Conservation (phyloP, 2,797 vertebrate species). For the Acestrorhynchus altus region DNA sequence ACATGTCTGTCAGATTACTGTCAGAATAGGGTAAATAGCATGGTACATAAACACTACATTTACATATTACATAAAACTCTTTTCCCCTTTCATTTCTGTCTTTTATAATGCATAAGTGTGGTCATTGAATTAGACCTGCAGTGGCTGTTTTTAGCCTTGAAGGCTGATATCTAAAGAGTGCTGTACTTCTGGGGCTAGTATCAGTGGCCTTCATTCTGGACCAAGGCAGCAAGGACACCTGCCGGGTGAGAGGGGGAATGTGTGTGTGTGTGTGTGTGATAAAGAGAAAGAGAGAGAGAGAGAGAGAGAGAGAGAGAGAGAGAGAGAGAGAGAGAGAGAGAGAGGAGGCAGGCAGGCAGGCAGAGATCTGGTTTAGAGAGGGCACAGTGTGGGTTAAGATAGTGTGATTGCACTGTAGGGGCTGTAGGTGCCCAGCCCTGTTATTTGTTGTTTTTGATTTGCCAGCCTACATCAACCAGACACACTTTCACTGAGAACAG, state of each 20-base stretch:
- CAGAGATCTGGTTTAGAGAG: too few species aligned
- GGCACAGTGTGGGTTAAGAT: neutral
- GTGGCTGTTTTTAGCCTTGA: slow-evolving; percentile 39
- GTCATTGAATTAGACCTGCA: slow-evolving; percentile 33
- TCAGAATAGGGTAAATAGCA: too few species aligned
- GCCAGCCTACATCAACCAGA: slow-evolving; percentile 20
- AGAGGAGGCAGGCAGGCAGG: too few species aligned
- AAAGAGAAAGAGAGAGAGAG: neutral
- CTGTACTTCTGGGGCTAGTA: slow-evolving; percentile 33
- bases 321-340: neutral
- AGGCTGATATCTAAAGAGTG: slow-evolving; percentile 36
- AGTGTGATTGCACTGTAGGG: slow-evolving; percentile 22
- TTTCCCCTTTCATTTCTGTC: neutral
- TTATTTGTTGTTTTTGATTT: slow-evolving; percentile 27
- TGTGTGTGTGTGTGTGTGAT: neutral
- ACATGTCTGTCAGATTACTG: too few species aligned
- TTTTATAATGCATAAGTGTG: slow-evolving; percentile 20
- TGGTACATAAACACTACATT: too few species aligned
- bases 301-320: neutral
- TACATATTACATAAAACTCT: too few species aligned
- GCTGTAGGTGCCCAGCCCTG: neutral
- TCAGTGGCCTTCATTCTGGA: slow-evolving; percentile 46
- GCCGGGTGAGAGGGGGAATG: neutral
- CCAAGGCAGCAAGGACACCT: slow-evolving; percentile 39
- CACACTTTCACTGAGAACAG: slow-evolving; percentile 11